Evolutionary conservation across 1,140 invertebrate genomes (phyloP), one percentile per base, ranked within the genome.

Genomic region (Drosophila asahinai): DNA sequence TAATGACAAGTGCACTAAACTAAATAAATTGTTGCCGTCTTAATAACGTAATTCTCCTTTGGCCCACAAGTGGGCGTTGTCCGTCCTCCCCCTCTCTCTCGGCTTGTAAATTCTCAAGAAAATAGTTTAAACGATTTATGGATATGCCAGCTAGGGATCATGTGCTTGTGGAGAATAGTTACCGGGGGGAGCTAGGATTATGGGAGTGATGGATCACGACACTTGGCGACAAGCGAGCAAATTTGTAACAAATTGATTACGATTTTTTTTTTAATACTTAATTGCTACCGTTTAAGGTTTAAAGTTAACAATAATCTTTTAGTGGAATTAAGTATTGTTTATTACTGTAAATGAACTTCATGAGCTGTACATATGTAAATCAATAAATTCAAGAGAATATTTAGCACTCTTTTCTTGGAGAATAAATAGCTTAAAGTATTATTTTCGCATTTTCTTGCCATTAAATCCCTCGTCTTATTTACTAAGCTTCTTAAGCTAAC

Each of bases 1-100:
- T 87, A 89, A 87, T 86, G 83, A 80, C 83, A 87, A 87, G 80
- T 86, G 84, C 80, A 83, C 63, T 83, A 89, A 89, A 87, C 84
- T 87, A 84, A 83, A 87, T 89, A 87, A 89, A 86, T 86, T 86
- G 83, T 86, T 75, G 82, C 58, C 65, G 83, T 49, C 74, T 86
- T 86, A 81, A 82, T 86, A 86, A 82, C 79, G 70, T 83, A 83
- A 78, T 83, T 78, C 76, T 42, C 47, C 38, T 75, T 47, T 60
- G 73, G 55, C 42, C 77, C 72, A 78, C 83, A 86, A 79, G 83
- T 87, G 81, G 80, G 80, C 65, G 84, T 59, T 54, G 63, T 48
- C 61, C 63, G 48, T 30, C 51, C 33, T 22, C 33, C 64, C 14
- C 14, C 51, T 8, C 47, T 11, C 22, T 7, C n/a, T 9, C 22